Evolutionary conservation across 64 coral and sea anemone genomes (phyloP).

Genomic region (Montipora foliosa): DNA sequence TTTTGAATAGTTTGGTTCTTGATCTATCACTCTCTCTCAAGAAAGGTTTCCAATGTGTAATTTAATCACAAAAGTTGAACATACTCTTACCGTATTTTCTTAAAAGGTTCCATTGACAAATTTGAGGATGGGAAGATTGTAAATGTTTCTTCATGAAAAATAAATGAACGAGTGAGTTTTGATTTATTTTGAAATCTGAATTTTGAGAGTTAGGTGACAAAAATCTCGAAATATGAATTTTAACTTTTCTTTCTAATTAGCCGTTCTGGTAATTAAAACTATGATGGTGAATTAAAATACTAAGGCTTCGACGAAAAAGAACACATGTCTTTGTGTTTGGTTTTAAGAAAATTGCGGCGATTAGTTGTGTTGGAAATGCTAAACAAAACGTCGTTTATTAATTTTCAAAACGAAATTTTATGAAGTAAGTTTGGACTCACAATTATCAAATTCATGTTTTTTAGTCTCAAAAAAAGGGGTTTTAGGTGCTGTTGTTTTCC

Average conservation of each 20-base stretch:
- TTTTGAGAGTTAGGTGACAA: background rate
- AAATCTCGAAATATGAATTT: background rate
- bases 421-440: no score
- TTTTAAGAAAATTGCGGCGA: no score
- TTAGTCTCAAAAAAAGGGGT: no score
- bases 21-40: no score
- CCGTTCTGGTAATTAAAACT: background rate
- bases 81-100: background rate
- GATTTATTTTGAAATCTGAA: background rate
- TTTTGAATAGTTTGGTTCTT: no score
- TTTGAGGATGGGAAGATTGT: background rate
- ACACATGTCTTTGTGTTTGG: no score
- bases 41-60: background rate
- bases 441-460: no score
- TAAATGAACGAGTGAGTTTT: slow-evolving; percentile 7
- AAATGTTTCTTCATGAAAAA: background rate
- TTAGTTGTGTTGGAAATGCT: no score
- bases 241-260: no score
- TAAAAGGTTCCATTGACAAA: background rate
- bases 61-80: background rate
- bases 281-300: background rate
- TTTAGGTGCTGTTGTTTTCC: no score
- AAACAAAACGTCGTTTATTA: no score
- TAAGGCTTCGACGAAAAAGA: background rate
- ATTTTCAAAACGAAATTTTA: no score